Evolutionary conservation across 23 tunicate species (phyloP).

Genomic region (Halocynthia roretzi): DNA sequence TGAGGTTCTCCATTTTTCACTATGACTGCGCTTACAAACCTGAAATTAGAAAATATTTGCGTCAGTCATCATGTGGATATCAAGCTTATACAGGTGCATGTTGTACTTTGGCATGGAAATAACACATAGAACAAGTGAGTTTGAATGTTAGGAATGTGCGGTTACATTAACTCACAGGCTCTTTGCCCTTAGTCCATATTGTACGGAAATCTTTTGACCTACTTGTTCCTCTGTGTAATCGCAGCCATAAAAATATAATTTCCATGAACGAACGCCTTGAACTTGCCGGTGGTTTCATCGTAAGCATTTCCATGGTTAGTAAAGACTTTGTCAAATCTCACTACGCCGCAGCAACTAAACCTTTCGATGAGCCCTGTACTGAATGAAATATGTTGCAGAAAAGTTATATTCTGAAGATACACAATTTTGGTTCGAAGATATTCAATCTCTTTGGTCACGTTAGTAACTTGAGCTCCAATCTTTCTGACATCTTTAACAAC

Average conservation of each 20-base stretch:
- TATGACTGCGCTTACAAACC: constrained; percentile 10
- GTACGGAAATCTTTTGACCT: too few species aligned
- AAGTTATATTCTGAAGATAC: background rate
- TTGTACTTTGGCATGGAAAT: too few species aligned
- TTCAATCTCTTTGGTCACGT: too few species aligned
- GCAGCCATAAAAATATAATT: constrained; percentile 14
- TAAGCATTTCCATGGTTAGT: constrained; percentile 5
- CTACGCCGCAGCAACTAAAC: constrained; percentile 9
- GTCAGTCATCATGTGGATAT: too few species aligned
- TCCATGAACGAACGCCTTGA: background rate
- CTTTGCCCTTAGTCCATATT: too few species aligned
- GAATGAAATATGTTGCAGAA: constrained; percentile 8
- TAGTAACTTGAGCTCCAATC: too few species aligned
- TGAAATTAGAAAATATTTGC: constrained; percentile 4
- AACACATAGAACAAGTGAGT: too few species aligned
- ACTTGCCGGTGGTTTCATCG: background rate
- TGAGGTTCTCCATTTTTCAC: constrained; percentile 2
- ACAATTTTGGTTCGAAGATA: too few species aligned
- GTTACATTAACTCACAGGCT: too few species aligned
- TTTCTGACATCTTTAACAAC: too few species aligned
- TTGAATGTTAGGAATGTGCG: too few species aligned
- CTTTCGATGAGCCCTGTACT: constrained; percentile 8
- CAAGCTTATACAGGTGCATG: too few species aligned
- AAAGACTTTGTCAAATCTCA: constrained; percentile 1
- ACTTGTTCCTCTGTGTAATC: constrained; percentile 14